phyloP scores from a whole-genome alignment of 2,113 vertebrate genomes.

The Thomomys bottae region DNA sequence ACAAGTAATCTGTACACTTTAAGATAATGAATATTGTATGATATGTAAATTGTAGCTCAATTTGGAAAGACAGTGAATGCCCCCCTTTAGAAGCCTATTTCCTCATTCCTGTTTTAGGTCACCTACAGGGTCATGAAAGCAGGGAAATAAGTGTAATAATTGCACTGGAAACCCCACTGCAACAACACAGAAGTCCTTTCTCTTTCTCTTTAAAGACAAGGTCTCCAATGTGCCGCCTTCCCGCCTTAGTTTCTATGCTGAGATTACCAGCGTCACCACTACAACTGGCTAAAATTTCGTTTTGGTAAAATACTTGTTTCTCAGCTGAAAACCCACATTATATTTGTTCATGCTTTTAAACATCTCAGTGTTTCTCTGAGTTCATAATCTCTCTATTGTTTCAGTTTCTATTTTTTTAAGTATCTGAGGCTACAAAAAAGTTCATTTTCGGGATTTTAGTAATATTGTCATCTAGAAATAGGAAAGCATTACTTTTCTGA shows the following conservation, averaged over 20 bases:
- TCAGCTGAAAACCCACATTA: not conserved
- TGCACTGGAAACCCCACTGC: not conserved
- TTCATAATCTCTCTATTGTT: not conserved
- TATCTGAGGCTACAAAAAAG: conserved; percentile 18
- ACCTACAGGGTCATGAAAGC: not conserved
- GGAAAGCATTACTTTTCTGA: not conserved
- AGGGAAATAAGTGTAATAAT: not conserved
- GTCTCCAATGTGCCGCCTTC: not conserved
- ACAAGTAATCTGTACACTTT: not conserved
- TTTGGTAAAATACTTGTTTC: conserved; percentile 41
- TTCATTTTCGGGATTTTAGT: conserved; percentile 40
- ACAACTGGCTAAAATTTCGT: not conserved
- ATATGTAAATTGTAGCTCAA: not conserved
- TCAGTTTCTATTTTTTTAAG: conserved; percentile 46
- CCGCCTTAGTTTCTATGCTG: not conserved
- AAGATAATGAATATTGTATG: conserved; percentile 21
- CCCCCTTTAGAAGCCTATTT: not conserved
- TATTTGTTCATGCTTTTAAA: conserved; percentile 53
- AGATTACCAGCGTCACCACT: too few relatives aligned
- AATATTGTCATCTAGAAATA: conserved; percentile 46
- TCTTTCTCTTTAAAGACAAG: not conserved
- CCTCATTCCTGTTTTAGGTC: conserved; percentile 2
- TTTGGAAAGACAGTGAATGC: not conserved
- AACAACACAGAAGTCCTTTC: not conserved
- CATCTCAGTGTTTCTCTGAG: not conserved